A percentile compares a stretch with the other conserved stretches of the same genome.
Conservation (phyloP, 2,888 invertebrate species). For the Phorcus lineatus region DNA sequence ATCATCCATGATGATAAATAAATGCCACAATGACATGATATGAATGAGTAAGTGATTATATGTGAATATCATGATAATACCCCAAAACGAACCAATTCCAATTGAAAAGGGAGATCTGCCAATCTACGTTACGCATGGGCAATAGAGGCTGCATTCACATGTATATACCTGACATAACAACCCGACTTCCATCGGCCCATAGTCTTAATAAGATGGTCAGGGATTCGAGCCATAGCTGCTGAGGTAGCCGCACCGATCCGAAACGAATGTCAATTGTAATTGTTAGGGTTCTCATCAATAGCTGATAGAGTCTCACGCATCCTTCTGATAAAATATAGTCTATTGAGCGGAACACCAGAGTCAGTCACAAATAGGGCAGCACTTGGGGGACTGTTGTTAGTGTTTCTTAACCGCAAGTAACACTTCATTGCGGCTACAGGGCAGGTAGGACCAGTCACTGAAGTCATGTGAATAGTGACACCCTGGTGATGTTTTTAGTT, state of each 20-base stretch:
- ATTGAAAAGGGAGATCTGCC: neutral
- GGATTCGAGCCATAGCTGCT: neutral
- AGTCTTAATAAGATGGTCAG: conserved; percentile 24
- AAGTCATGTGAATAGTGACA: neutral
- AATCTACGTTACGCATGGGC: neutral
- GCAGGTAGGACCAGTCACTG: neutral
- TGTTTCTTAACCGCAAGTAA: neutral
- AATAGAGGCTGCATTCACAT: neutral
- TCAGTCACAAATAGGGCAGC: neutral
- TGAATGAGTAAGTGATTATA: too few relatives aligned
- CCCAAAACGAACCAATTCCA: neutral
- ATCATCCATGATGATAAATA: too few relatives aligned
- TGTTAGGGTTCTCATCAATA: neutral
- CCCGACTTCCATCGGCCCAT: conserved; percentile 13
- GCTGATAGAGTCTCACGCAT: neutral
- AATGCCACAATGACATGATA: too few relatives aligned
- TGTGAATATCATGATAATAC: too few relatives aligned
- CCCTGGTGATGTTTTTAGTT: too few relatives aligned
- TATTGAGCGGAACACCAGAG: neutral
- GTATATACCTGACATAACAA: neutral
- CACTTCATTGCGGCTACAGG: conserved; percentile 27
- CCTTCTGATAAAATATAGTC: neutral
- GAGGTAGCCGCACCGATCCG: conserved; percentile 23
- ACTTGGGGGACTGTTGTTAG: neutral
- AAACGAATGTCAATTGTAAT: conserved; percentile 24